These are phyloP conservation scores for Diphyllodes magnificus DNA, from an alignment of 2,113 vertebrate genomes.

Conservation along the genomic window DNA sequence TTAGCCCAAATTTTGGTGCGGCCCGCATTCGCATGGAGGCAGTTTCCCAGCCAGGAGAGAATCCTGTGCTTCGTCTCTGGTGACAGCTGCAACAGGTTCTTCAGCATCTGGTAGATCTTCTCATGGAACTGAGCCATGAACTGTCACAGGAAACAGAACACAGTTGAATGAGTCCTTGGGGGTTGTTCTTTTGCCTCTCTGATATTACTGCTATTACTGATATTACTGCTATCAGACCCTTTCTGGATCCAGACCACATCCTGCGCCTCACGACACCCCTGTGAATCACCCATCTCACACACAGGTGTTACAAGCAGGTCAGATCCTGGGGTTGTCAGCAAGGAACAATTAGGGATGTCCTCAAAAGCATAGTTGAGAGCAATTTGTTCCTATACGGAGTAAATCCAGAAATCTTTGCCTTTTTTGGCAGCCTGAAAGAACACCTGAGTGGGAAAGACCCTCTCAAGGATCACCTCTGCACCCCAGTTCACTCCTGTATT, in stretches of 20 bases:
- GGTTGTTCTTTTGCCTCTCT: not conserved
- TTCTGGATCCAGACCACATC: accelerated
- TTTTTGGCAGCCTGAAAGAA: not conserved
- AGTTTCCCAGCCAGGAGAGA: slow-evolving; percentile 93
- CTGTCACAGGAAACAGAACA: slow-evolving; percentile 65
- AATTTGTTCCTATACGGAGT: not conserved
- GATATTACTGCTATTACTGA: accelerated
- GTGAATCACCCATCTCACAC: not conserved
- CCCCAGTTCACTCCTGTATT: not conserved
- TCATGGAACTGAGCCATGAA: slow-evolving; percentile 96
- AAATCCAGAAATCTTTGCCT: not conserved
- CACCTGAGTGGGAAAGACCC: accelerated
- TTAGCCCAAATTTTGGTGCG: slow-evolving; percentile 98
- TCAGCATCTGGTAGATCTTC: slow-evolving; percentile 92
- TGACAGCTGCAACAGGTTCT: slow-evolving; percentile 90
- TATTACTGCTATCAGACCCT: accelerated
- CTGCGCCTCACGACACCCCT: not conserved
- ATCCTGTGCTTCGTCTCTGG: slow-evolving; percentile 90
- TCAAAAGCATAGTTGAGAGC: not conserved
- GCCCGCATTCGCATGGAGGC: slow-evolving; percentile 89
- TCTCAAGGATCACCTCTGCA: not conserved
- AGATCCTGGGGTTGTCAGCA: not conserved
- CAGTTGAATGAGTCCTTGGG: accelerated
- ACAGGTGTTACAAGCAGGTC: accelerated
- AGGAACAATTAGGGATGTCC: not conserved